A percentile compares a stretch with the other conserved stretches of the same genome.
phyloP scores from a whole-genome alignment of 2,797 vertebrate genomes.

The Paguma larvata region DNA sequence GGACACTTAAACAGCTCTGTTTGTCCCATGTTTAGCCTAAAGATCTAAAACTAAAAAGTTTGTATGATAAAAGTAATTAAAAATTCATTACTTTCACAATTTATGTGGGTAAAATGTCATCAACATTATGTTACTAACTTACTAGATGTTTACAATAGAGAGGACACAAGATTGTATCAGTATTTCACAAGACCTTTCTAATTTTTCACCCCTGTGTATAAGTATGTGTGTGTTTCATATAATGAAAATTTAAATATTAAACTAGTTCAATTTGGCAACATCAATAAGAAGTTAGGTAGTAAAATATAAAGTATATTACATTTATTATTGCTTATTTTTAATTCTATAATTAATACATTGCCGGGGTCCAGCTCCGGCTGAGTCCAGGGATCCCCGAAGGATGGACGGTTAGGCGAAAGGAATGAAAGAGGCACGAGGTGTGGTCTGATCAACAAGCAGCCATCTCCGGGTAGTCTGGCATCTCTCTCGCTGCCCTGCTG shows the following conservation, averaged over 20 bases:
- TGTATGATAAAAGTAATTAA: conserved; percentile 33
- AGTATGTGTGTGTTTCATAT: background rate
- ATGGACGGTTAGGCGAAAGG: no score
- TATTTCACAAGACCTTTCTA: background rate
- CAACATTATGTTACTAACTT: background rate
- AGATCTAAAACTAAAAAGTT: conserved; percentile 50
- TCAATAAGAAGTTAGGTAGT: background rate
- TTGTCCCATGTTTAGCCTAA: conserved; percentile 10
- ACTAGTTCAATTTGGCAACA: background rate
- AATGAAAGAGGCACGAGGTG: no score
- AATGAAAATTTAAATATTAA: background rate
- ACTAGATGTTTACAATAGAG: background rate
- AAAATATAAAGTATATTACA: background rate
- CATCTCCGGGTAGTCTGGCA: no score
- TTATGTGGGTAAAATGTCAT: background rate
- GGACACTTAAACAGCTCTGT: background rate
- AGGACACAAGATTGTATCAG: background rate
- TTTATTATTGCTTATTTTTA: background rate
- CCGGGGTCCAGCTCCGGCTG: no score
- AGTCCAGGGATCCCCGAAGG: no score
- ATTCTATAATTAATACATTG: background rate
- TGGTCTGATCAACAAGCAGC: no score
- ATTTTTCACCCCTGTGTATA: background rate
- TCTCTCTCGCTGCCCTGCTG: no score
- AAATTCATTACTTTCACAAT: conserved; percentile 49